A percentile compares a stretch with the other conserved stretches of the same genome.
Evolutionary conservation across 92 coral and sea anemone genomes (phyloP).

Genomic region (Umimayanthus kanabou): DNA sequence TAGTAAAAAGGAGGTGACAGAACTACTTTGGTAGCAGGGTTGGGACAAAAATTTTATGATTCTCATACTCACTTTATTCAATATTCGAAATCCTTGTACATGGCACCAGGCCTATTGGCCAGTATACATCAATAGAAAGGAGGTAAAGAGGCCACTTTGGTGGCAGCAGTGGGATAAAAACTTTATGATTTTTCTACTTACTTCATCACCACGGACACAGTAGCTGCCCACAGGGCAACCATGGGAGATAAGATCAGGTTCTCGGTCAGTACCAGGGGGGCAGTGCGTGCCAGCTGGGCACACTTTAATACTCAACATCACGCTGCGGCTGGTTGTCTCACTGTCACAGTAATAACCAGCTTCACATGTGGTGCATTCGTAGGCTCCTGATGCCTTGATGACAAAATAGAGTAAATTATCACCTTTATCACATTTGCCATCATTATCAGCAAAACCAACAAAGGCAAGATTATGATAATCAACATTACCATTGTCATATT

Average conservation of each 20-base stretch:
- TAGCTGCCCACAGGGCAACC: slow-evolving; percentile 84
- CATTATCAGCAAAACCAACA: neutral
- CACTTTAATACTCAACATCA: slow-evolving; percentile 74
- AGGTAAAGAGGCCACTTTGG: neutral
- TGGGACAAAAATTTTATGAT: neutral
- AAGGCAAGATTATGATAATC: neutral
- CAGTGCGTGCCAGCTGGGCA: slow-evolving; percentile 98
- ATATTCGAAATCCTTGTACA: too few relatives aligned
- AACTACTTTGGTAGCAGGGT: neutral
- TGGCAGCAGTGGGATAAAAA: neutral
- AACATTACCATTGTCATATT: neutral
- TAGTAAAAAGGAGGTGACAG: too few relatives aligned
- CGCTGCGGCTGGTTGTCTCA: slow-evolving; percentile 79
- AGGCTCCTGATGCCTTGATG: slow-evolving; percentile 87
- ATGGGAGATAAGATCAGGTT: slow-evolving; percentile 89
- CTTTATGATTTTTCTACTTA: slow-evolving; percentile 15
- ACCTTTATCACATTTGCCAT: neutral
- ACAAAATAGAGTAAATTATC: neutral
- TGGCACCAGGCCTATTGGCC: too few relatives aligned
- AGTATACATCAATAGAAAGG: too few relatives aligned
- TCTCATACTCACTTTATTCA: slow-evolving; percentile 59
- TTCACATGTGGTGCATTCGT: slow-evolving; percentile 77
- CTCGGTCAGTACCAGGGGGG: slow-evolving; percentile 73
- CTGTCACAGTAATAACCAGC: slow-evolving; percentile 93
- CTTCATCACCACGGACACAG: slow-evolving; percentile 98